phyloP scores from a whole-genome alignment of 2,888 invertebrate genomes.

The Lingula anatina region DNA sequence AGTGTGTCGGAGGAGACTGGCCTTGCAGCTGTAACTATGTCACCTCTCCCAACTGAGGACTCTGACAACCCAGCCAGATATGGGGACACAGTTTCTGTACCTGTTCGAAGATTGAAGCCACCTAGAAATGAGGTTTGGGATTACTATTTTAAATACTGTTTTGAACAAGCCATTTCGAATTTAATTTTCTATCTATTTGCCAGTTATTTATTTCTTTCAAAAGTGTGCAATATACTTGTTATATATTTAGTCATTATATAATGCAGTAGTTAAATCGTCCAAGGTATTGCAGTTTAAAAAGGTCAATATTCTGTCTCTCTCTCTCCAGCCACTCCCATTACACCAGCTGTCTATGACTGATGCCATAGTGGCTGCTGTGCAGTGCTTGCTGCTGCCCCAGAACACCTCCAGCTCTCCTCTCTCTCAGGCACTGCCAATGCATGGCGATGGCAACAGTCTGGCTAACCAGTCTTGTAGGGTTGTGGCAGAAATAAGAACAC shows the following conservation, averaged over 20 bases:
- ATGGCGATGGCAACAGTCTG: constrained; percentile 40
- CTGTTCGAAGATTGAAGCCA: constrained; percentile 33
- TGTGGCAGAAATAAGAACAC: constrained; percentile 48
- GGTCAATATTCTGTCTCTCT: no score
- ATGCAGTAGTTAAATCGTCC: no score
- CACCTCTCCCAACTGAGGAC: constrained; percentile 22
- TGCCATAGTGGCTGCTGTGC: constrained; percentile 38
- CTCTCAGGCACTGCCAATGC: constrained; percentile 33
- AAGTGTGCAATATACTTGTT: no score
- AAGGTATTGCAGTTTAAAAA: no score
- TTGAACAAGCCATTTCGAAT: neutral
- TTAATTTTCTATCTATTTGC: no score
- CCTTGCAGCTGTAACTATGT: constrained; percentile 37
- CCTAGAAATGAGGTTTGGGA: constrained; percentile 42
- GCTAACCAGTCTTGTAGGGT: constrained; percentile 48
- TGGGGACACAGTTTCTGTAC: constrained; percentile 41
- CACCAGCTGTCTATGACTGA: constrained; percentile 37
- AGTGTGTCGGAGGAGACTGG: constrained; percentile 46
- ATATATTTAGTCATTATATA: no score
- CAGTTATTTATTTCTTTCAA: no score
- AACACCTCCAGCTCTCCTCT: constrained; percentile 28
- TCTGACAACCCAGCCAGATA: constrained; percentile 26
- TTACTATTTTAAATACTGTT: no score
- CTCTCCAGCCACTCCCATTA: constrained; percentile 31
- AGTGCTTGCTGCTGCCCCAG: constrained; percentile 32